Evolutionary conservation across 2,797 vertebrate species (phyloP).

Genomic region (Gastrophryne carolinensis): DNA sequence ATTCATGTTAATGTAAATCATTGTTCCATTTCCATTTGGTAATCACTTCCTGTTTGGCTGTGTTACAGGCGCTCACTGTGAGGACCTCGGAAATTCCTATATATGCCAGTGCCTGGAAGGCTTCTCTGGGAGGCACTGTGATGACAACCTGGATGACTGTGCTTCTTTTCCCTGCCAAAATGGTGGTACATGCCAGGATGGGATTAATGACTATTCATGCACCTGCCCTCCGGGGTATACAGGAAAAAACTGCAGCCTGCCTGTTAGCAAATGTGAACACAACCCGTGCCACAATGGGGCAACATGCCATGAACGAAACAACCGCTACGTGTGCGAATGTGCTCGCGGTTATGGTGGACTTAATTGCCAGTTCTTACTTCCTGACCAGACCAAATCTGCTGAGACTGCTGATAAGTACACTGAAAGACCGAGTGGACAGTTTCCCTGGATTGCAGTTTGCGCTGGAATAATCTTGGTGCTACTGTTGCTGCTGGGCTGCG

Average conservation of each 20-base stretch:
- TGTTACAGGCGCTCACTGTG: constrained; percentile 83
- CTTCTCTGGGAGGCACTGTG: constrained; percentile 86
- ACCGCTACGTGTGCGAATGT: constrained; percentile 90
- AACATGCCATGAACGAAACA: constrained; percentile 88
- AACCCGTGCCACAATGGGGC: constrained; percentile 95
- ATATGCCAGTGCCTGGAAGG: constrained; percentile 89
- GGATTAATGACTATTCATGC: constrained; percentile 82
- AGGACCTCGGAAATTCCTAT: constrained; percentile 89
- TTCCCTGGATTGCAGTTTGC: constrained; percentile 91
- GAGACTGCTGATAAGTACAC: constrained; percentile 68
- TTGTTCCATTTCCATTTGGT: not conserved
- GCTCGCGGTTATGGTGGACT: constrained; percentile 86
- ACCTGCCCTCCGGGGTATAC: constrained; percentile 90
- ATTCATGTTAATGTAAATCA: not conserved
- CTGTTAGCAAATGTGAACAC: constrained; percentile 85
- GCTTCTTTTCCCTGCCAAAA: constrained; percentile 85
- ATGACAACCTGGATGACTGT: constrained; percentile 81
- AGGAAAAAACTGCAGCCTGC: constrained; percentile 89
- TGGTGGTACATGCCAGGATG: constrained; percentile 89
- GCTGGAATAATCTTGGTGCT: constrained; percentile 91
- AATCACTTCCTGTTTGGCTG: constrained; percentile 26
- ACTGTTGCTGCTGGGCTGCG: constrained; percentile 85
- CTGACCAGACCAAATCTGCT: constrained; percentile 68
- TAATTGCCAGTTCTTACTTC: constrained; percentile 94
- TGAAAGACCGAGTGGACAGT: constrained; percentile 72